Percentiles rank a stretch among this genome's conserved stretches.
These are phyloP conservation scores for Platycheirus rosarum DNA, from an alignment of 2,888 invertebrate species.

Conservation along the genomic window DNA sequence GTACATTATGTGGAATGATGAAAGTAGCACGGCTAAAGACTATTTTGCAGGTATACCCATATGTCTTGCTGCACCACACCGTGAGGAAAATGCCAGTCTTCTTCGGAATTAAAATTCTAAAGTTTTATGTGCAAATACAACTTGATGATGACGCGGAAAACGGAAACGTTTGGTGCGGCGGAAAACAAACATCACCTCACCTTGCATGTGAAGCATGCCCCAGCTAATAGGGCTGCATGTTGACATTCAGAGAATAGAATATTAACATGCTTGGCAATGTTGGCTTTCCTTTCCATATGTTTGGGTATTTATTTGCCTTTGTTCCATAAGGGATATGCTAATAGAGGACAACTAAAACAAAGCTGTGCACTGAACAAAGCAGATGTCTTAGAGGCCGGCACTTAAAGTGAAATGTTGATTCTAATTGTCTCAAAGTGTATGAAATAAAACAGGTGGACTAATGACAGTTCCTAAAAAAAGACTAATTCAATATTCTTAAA, in stretches of 20 bases:
- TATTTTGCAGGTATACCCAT: slow-evolving; percentile 11
- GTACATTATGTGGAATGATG: slow-evolving; percentile 19
- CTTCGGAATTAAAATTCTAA: slow-evolving; percentile 52
- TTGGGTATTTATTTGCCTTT: slow-evolving; percentile 21
- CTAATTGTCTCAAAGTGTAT: too few relatives aligned
- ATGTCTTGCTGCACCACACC: slow-evolving; percentile 2
- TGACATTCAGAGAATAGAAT: slow-evolving; percentile 44
- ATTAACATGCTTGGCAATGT: slow-evolving; percentile 45
- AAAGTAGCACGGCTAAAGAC: slow-evolving; percentile 40
- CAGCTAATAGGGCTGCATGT: slow-evolving; percentile 65
- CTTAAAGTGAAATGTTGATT: slow-evolving; percentile 33
- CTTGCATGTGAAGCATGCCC: slow-evolving; percentile 57
- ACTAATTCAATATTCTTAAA: too few relatives aligned
- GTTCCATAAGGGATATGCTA: slow-evolving; percentile 44
- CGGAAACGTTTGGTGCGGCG: slow-evolving; percentile 34
- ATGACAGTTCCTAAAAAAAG: too few relatives aligned
- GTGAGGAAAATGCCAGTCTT: slow-evolving; percentile 32
- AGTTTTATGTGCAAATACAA: slow-evolving; percentile 41
- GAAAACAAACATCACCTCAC: slow-evolving; percentile 39
- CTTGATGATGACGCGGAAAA: slow-evolving; percentile 22
- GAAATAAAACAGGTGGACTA: too few relatives aligned
- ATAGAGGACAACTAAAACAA: slow-evolving; percentile 41
- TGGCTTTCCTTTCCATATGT: slow-evolving; percentile 28
- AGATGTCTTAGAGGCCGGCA: background rate
- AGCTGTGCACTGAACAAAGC: slow-evolving; percentile 9